Conservation (phyloP, 2,113 vertebrate genomes). For the Phrynosoma platyrhinos region DNA sequence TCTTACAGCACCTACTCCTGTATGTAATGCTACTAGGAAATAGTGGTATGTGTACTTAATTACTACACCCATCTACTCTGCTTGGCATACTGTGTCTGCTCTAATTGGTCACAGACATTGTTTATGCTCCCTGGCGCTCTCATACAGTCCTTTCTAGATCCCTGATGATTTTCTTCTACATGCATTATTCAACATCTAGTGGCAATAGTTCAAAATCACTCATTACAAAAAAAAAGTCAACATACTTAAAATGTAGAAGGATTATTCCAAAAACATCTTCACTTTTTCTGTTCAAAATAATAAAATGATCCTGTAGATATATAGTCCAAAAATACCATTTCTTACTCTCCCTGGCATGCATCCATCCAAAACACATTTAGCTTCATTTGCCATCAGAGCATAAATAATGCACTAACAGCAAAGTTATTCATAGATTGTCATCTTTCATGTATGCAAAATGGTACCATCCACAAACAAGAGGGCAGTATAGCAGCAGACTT, state of each 20-base stretch:
- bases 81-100: conserved; percentile 36
- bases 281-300: background rate
- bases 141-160: conserved; percentile 31
- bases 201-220: conserved; percentile 8
- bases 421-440: too few species aligned
- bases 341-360: background rate
- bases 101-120: conserved; percentile 30
- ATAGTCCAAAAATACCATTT: background rate
- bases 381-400: background rate
- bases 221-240: conserved; percentile 21
- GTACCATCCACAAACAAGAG: too few species aligned
- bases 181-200: conserved; percentile 47
- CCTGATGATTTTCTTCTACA: conserved; percentile 24
- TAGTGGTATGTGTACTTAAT: conserved; percentile 44
- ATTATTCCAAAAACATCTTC: background rate
- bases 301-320: background rate
- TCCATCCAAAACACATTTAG: background rate
- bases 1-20: conserved; percentile 1
- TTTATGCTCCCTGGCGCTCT: conserved; percentile 30
- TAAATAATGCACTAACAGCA: background rate
- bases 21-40: conserved; percentile 4
- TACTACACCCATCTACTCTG: conserved; percentile 15
- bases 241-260: conserved; percentile 13
- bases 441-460: too few species aligned
- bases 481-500: too few species aligned